Evolutionary conservation across 2,888 invertebrate genomes (phyloP), one percentile per base, ranked within the genome.

Genomic region (Acrobasis repandana): DNA sequence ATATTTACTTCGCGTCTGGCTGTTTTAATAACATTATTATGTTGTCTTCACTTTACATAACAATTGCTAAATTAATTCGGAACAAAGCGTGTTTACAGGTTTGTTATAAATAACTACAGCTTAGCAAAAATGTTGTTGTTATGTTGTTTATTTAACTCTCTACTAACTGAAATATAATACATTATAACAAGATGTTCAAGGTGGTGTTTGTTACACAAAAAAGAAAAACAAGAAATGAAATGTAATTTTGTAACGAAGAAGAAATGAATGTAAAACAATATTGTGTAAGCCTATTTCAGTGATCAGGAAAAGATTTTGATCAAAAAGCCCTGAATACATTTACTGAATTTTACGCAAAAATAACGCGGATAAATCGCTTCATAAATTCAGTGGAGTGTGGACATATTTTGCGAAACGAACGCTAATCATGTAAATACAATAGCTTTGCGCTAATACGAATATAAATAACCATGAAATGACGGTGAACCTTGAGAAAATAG

Each of bases 401-500:
- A 67, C 63, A 64, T 61, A 67, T 74, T 76, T 72, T 67, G 70
- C 63, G 70, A 72, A 72, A 67, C 66, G 68, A 70, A 67, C 68
- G 76, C 80, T 81, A 79, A 81, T 79, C 67, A 84, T 82, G 79
- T 71, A 80, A 84, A 83, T 81, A 69, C 68, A 64, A 67, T 64
- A n/a, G 14, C 6, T n/a, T 61, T 63, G 63, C 65, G 60, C 57
- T 62, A 61, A 65, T 64, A 63, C 59, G 52, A 70, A 64, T 69
- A 67, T 67, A 58, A 54, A 67, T 67, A 58, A 54, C 58, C n/a
- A 16, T 47, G n/a, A 10, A 15, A 9, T 33, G n/a, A 51, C 38
- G 43, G n/a, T 43, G 20, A 51, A 69, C 72, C 71, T 70, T 70
- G 73, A 57, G 62, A 67, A 71, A 67, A 71, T 65, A 68, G 74